Evolutionary conservation across 2,797 vertebrate genomes (phyloP).

Genomic region (Lithobates sylvaticus): DNA sequence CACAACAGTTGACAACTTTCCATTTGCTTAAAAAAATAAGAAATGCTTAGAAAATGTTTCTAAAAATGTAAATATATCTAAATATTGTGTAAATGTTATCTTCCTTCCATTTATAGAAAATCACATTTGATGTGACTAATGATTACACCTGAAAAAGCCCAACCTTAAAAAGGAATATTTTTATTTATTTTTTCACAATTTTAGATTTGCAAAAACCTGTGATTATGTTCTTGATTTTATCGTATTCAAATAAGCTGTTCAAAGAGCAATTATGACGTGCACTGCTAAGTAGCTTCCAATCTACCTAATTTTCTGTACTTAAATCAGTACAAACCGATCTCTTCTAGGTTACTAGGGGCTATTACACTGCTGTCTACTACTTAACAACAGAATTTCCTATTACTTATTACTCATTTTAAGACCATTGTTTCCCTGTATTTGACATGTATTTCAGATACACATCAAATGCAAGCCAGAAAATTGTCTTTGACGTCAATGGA

Average conservation of each 20-base stretch:
- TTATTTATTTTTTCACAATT: no score
- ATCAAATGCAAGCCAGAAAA: neutral
- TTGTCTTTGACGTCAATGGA: neutral
- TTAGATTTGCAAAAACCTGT: no score
- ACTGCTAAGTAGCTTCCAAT: neutral
- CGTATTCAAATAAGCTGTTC: neutral
- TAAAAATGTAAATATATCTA: no score
- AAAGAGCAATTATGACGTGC: neutral
- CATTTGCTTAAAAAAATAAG: neutral
- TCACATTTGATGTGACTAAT: neutral
- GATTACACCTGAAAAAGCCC: neutral
- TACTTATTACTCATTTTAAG: neutral
- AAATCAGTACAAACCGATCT: neutral
- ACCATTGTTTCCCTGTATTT: neutral
- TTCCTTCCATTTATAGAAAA: neutral
- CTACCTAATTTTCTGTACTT: neutral
- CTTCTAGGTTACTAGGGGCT: no score
- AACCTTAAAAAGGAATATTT: no score
- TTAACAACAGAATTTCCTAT: neutral
- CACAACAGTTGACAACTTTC: neutral
- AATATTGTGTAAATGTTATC: neutral
- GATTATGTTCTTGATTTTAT: neutral
- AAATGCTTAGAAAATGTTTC: neutral
- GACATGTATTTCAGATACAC: neutral
- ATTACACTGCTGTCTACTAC: neutral